Evolutionary conservation across 2,888 invertebrate genomes (phyloP).

Genomic region (Lacanobia wlatinum): DNA sequence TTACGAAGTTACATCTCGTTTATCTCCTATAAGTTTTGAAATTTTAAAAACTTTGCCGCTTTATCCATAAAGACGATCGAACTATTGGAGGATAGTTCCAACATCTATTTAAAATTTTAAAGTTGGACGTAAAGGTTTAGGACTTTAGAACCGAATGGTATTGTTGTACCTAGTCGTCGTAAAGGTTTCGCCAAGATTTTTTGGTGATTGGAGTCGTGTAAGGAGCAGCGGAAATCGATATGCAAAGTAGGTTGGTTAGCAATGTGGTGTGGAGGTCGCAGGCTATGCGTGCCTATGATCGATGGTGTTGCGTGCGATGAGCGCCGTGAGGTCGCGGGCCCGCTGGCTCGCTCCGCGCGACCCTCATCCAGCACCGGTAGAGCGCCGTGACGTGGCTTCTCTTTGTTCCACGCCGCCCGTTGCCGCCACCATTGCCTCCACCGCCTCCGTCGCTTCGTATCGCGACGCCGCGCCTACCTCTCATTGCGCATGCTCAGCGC

Average conservation of each 20-base stretch:
- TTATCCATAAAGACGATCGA: constrained; percentile 4
- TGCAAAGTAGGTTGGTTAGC: constrained; percentile 79
- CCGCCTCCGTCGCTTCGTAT: constrained; percentile 70
- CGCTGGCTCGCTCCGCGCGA: constrained; percentile 68
- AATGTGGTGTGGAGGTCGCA: constrained; percentile 79
- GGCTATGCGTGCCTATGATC: constrained; percentile 84
- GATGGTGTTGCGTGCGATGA: constrained; percentile 82
- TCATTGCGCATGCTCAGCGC: constrained; percentile 85
- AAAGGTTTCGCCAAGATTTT: constrained; percentile 41
- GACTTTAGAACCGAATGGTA: neutral
- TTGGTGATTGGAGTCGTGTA: constrained; percentile 60
- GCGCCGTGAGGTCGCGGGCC: constrained; percentile 76
- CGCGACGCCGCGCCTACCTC: constrained; percentile 85
- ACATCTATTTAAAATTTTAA: neutral
- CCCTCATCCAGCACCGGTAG: constrained; percentile 75
- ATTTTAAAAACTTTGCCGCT: constrained; percentile 5
- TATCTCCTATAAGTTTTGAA: constrained; percentile 14
- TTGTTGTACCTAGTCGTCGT: constrained; percentile 1
- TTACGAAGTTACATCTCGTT: neutral
- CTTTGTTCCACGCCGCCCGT: constrained; percentile 81
- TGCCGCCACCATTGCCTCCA: constrained; percentile 78
- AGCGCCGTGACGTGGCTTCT: constrained; percentile 76
- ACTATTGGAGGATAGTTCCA: neutral
- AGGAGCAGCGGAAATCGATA: constrained; percentile 77
- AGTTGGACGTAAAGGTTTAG: constrained; percentile 13